Conservation (phyloP, 1,140 invertebrate species). For the Mylabris phalerata region DNA sequence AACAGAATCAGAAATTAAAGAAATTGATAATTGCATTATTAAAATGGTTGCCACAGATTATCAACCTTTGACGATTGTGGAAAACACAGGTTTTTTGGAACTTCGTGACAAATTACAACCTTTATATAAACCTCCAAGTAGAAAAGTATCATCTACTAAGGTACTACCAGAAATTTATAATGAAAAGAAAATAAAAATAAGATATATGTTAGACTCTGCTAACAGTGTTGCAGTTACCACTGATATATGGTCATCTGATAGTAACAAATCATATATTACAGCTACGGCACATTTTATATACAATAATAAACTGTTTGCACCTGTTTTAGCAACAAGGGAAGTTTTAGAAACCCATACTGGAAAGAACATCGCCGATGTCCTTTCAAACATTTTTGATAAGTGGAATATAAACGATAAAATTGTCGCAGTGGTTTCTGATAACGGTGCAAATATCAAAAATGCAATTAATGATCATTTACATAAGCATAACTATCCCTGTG, state of each 20-base stretch:
- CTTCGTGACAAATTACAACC: conserved; percentile 9
- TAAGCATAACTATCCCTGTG: background rate
- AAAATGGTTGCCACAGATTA: conserved; percentile 10
- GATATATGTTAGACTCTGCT: conserved; percentile 5
- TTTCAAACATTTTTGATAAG: background rate
- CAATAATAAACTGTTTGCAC: background rate
- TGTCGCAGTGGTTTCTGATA: conserved; percentile 11
- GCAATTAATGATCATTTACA: too few species aligned
- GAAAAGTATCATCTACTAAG: conserved; percentile 6
- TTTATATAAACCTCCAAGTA: conserved; percentile 12
- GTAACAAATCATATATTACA: conserved; percentile 10
- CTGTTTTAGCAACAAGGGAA: conserved; percentile 4
- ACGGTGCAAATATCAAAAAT: conserved; percentile 12
- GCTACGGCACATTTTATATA: conserved; percentile 20
- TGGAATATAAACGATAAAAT: conserved; percentile 2
- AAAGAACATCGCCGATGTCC: too few species aligned
- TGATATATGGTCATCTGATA: conserved; percentile 21
- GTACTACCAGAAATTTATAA: conserved; percentile 2
- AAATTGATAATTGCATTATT: conserved; percentile 1
- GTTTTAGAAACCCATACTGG: conserved; percentile 2
- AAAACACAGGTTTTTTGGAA: conserved; percentile 18
- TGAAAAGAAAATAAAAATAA: background rate
- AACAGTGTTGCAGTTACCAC: conserved; percentile 5
- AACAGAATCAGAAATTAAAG: background rate
- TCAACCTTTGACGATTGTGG: conserved; percentile 14